Base-by-base conservation (phyloP, 1,140 invertebrate species). In the Drosophila nikananu region DNA sequence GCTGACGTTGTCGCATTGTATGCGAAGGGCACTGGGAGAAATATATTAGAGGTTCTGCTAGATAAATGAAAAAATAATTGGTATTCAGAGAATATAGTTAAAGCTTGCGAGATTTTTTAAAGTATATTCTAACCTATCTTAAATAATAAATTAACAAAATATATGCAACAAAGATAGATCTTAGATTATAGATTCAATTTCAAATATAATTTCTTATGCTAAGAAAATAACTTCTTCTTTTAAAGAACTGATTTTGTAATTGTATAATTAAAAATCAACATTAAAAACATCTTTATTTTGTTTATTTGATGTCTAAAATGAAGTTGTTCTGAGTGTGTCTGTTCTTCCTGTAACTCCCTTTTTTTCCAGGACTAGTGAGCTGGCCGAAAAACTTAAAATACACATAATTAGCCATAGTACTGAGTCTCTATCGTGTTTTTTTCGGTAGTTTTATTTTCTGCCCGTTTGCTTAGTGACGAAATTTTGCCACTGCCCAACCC, bases 321-420 rank as follows among this genome's bases (percentile, higher is more conserved):
- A 35, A 5, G 1, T 35, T 35, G 15, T 54, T 15, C 4, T 9
- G 1, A 35, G 19, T 37, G 19, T 35, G 2, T 4, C 23, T 27
- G 17, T n/a, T 25, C 8, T 23, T 23, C 23, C 46, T 13, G 23
- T 19, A 32, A 44, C 42, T 13, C 21, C 12, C 6, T 2, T n/a
- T 25, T 19, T 32, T 57, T n/a, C 62, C 70, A 82, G 21, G 32
- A 62, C 79, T 87, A 66, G 74, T 63, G 79, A 80, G 52, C 80
- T 66, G 68, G 67, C 78, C 71, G n/a, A 80, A 72, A 80, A 90
- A 90, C 75, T 90, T 90, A 90, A 86, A 86, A 80, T 90, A 86
- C 86, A 90, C 86, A 90, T 90, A 90, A 90, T 90, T 90, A 90
- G 86, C 86, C 68, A 73, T 86, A 90, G 81, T 90, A 73, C 37